These are phyloP conservation scores for Apteryx owenii DNA, from an alignment of 2,113 vertebrate species.

Conservation along the genomic window DNA sequence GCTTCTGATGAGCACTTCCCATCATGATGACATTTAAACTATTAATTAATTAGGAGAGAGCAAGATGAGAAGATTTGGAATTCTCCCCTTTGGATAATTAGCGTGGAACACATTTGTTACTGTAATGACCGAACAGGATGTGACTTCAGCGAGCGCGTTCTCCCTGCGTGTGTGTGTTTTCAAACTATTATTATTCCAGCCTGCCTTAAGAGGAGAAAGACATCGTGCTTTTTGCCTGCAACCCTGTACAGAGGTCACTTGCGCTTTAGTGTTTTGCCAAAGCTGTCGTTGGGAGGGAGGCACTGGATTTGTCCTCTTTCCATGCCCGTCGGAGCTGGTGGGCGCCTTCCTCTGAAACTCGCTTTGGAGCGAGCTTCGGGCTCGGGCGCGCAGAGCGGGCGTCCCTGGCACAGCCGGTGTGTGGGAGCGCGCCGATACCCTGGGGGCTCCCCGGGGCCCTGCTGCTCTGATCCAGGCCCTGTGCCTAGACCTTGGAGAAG, in stretches of 20 bases:
- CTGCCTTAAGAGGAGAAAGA: background rate
- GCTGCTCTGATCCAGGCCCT: background rate
- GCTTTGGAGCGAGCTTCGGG: fast-evolving
- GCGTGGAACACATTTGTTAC: constrained; percentile 72
- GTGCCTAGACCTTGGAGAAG: background rate
- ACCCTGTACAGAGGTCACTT: fast-evolving
- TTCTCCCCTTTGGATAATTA: constrained; percentile 78
- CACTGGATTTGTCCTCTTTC: fast-evolving
- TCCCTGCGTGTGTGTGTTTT: background rate
- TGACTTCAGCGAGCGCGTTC: constrained; percentile 5
- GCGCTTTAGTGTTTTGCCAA: background rate
- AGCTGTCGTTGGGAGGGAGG: background rate
- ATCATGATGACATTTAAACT: constrained; percentile 88
- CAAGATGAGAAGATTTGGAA: constrained; percentile 81
- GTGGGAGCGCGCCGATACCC: background rate
- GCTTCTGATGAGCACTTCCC: constrained; percentile 83
- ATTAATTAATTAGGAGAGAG: constrained; percentile 86
- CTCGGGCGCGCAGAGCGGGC: fast-evolving
- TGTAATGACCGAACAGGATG: constrained; percentile 68
- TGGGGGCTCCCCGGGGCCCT: fast-evolving
- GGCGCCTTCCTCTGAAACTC: background rate
- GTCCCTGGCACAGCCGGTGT: fast-evolving
- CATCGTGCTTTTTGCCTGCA: background rate
- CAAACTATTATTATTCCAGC: background rate
- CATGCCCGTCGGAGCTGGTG: background rate